Conservation (phyloP, 2,113 vertebrate genomes). For the Oncorhynchus masou region DNA sequence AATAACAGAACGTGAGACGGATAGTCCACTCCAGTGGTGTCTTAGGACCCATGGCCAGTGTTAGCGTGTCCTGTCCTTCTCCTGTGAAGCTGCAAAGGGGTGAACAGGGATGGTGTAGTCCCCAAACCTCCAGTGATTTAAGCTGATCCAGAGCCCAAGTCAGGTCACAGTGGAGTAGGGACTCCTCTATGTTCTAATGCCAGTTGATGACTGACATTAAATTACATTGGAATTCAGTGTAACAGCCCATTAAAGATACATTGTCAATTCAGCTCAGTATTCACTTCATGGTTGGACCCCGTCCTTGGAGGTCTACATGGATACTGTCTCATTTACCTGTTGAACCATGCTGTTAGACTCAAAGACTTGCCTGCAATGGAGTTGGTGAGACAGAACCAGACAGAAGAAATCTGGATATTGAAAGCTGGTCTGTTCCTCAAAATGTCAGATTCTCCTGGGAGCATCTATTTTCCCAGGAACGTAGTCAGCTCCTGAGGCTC, state of each 20-base stretch:
- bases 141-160: not conserved
- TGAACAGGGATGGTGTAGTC: slow-evolving; percentile 1
- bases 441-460: slow-evolving; percentile 14
- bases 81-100: not conserved
- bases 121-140: not conserved
- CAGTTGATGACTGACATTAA: not conserved
- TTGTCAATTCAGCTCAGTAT: not conserved
- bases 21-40: not conserved
- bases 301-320: not conserved
- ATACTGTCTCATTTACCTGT: slow-evolving; percentile 7
- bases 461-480: slow-evolving; percentile 39
- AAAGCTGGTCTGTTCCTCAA: slow-evolving; percentile 6
- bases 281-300: slow-evolving; percentile 4
- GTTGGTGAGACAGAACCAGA: not conserved
- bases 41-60: not conserved
- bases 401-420: slow-evolving; percentile 4
- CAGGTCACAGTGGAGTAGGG: not conserved
- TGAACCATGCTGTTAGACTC: slow-evolving; percentile 43
- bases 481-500: slow-evolving; percentile 34
- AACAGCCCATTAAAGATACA: slow-evolving; percentile 12
- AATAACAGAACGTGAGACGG: not conserved
- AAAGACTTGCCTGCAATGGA: slow-evolving; percentile 19
- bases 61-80: not conserved
- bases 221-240: not conserved
- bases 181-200: not conserved